Conservation (phyloP, 2,113 vertebrate species). For the Enhydra lutris region DNA sequence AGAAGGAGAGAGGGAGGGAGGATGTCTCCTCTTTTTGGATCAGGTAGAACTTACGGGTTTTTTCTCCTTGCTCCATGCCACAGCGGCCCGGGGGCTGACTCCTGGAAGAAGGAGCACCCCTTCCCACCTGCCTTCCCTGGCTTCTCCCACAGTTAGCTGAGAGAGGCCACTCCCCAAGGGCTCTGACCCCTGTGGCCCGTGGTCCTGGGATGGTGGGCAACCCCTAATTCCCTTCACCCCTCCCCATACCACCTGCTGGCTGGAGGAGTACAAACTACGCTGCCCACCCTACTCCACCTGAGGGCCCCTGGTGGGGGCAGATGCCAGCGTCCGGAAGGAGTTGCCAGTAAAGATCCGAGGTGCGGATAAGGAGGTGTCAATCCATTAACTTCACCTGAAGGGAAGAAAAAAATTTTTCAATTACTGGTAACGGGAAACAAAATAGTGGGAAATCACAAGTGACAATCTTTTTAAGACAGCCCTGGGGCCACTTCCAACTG, state of each 20-base stretch:
- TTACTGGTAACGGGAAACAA: conserved; percentile 86
- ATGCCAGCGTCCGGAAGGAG: background rate
- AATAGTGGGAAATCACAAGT: conserved; percentile 82
- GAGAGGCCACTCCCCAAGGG: too few relatives aligned
- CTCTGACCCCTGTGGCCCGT: accelerated
- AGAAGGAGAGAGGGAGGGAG: background rate
- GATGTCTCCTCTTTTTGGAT: background rate
- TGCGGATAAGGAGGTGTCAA: conserved; percentile 64
- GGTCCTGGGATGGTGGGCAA: background rate
- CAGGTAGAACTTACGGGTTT: accelerated
- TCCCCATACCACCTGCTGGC: accelerated
- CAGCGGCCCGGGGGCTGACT: accelerated
- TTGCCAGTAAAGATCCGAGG: background rate
- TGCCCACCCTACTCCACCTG: background rate
- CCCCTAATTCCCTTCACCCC: background rate
- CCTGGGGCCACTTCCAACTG: conserved; percentile 79
- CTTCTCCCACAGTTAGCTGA: accelerated
- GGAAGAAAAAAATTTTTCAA: conserved; percentile 82
- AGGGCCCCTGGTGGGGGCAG: background rate
- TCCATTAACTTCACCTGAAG: conserved; percentile 76
- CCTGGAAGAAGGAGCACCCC: background rate
- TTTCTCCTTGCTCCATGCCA: background rate
- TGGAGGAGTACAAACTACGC: background rate
- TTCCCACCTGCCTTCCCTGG: background rate
- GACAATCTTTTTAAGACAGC: conserved; percentile 82